Base-by-base conservation (phyloP, 2,113 vertebrate species). In the Caranx melampygus region DNA sequence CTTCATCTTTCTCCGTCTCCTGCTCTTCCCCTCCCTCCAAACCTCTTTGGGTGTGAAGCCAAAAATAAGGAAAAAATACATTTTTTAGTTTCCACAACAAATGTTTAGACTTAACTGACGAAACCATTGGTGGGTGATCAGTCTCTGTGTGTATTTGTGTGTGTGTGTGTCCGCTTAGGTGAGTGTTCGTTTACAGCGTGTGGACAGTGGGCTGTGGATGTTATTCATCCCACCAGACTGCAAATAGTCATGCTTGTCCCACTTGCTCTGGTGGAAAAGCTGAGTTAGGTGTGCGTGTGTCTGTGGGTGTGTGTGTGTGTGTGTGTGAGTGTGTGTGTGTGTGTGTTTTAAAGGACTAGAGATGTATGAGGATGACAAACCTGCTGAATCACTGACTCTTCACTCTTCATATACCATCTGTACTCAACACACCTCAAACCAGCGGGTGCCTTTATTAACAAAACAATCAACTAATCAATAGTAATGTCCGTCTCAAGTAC, bases 191-290 rank as follows among this genome's bases (percentile, higher is more conserved):
- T 37, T 60, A 35, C 18, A 34, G 58, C n/a, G n/a, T 44, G 51
- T 76, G 66, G 42, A 63, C 49, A 57, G 51, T 37, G 40, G 51
- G 61, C 51, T 37, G 20, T 49, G 26, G 76, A 82, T 60, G 67
- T 66, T 21, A 54, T 52, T 83, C 79, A 89, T 90, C 72, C 64
- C 55, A 78, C 72, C 75, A 82, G 85, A 81, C 78, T 82, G 69
- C 62, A 63, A 75, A 75, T 31, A 72, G 78, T 85, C 77, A 85
- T 55, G 80, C 59, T 63, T 84, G 58, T 85, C 88, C 75, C 51
- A 54, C 63, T 64, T 40, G 0, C 65, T 84, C 65, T 75, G 59
- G 69, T 80, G 47, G 42, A 51, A 73, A 73, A 72, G 73, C 57
- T 70, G 35, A 45, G 67, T 72, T 35, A 44, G 47, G 3, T 71